phyloP scores from a whole-genome alignment of 2,113 vertebrate species.

The Cryptoleucopteryx plumbea region DNA sequence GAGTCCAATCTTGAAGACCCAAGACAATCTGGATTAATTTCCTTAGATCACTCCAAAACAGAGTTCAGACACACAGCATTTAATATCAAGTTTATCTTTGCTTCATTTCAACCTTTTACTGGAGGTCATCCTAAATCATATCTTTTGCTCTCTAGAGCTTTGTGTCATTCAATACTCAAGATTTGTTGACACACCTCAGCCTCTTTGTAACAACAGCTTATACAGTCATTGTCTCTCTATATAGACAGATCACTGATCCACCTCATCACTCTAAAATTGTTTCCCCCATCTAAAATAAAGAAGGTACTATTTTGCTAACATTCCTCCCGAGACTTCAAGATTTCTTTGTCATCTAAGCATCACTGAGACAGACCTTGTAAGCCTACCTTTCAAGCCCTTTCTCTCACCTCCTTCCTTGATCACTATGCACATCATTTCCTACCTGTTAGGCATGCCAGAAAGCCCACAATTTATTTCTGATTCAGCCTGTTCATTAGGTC shows the following conservation, averaged over 20 bases:
- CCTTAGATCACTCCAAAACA: neutral
- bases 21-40: neutral
- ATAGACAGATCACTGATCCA: constrained; percentile 6
- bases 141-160: neutral
- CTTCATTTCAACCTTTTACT: neutral
- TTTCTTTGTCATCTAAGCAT: neutral
- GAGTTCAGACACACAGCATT: neutral
- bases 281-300: neutral
- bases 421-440: neutral
- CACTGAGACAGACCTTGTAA: neutral
- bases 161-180: neutral
- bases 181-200: neutral
- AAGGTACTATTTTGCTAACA: neutral
- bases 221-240: neutral
- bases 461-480: neutral
- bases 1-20: neutral
- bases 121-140: neutral
- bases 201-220: neutral
- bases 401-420: neutral
- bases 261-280: neutral
- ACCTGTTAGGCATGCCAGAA: neutral
- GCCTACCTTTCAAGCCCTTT: neutral
- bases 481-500: neutral
- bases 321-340: neutral
- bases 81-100: neutral